Evolutionary conservation across 30 jellyfish, hydroid and myxozoan genomes (phyloP), one percentile per base, ranked within the genome.

Genomic region (Pseudorhiza aurosa): DNA sequence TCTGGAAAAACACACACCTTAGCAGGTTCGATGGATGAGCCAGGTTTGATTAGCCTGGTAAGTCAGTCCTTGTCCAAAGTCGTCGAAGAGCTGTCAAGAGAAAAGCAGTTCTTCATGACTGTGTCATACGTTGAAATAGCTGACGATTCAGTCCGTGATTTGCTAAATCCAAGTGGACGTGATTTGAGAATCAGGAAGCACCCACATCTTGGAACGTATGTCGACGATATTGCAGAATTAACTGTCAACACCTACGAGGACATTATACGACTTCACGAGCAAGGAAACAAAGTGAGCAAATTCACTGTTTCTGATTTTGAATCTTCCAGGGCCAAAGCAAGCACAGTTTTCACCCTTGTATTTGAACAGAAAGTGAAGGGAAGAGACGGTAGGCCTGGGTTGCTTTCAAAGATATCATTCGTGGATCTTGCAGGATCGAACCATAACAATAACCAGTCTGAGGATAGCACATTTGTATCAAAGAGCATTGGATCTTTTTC

Each of bases 121-220:
- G 97, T 76, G n/a, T 89, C 97, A 8, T 81, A 60, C 46, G 85
- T 79, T 35, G 77, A 89, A 88, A 81, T 89, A 33, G 53, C 92
- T 1, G 97, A 89, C 31, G 88, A 65, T 11, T 51, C 73, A 25
- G 96, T 89, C n/a, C 79, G 76, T 15, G 97, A 89, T 65, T 83
- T 89, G 21, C 50, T 89, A 18, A 89, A 89, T 83, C 97, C 97
- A 46, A 89, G 97, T 62, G 97, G 97, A 8, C 83, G 92, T 18
- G 88, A 75, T 77, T 75, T 89, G 42, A 89, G 73, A 59, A 88
- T 89, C 26, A 75, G 97, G 10, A 93, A 82, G 29, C 97, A 89
- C 59, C 96, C 97, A 1, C 95, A 89, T 43, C 42, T 89, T 18
- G 97, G 97, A 15, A 82, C 85, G 5, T 89, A 82, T 29, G 80